These are phyloP conservation scores for Oxytorus armatus DNA, from an alignment of 2,888 invertebrate species.

Conservation along the genomic window DNA sequence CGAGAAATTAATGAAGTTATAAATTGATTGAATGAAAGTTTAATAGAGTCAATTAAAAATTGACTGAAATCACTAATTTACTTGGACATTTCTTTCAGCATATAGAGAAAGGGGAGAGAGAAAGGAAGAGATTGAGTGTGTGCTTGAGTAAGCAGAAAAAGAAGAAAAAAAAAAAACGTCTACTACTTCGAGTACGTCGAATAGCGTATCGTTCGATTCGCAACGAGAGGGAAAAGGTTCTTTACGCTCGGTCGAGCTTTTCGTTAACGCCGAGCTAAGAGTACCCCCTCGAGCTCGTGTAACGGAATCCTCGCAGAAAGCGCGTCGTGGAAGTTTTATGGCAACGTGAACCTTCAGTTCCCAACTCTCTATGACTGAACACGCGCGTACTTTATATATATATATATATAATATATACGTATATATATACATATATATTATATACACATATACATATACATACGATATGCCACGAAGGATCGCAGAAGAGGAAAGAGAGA, in stretches of 20 bases:
- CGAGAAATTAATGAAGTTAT: too few species aligned
- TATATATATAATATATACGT: slow-evolving; percentile 6
- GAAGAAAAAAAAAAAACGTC: background rate
- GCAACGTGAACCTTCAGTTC: slow-evolving; percentile 53
- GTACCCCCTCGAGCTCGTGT: slow-evolving; percentile 73
- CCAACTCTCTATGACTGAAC: slow-evolving; percentile 45
- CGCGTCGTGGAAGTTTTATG: slow-evolving; percentile 77
- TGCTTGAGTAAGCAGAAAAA: slow-evolving; percentile 13
- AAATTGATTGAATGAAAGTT: too few species aligned
- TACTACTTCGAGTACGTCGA: slow-evolving; percentile 21
- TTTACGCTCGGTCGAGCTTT: slow-evolving; percentile 78
- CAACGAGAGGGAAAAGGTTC: slow-evolving; percentile 72
- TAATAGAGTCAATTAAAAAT: too few species aligned
- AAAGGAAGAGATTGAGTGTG: background rate
- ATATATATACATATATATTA: slow-evolving; percentile 13
- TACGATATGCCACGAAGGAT: slow-evolving; percentile 49
- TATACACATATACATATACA: background rate
- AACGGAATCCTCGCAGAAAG: slow-evolving; percentile 79
- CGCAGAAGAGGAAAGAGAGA: slow-evolving; percentile 56
- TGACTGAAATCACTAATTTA: background rate
- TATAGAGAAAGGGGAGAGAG: slow-evolving; percentile 29
- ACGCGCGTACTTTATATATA: slow-evolving; percentile 51
- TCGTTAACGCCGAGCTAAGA: slow-evolving; percentile 78
- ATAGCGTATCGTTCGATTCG: slow-evolving; percentile 52
- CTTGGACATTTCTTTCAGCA: background rate